Evolutionary conservation across 2,888 invertebrate genomes (phyloP).

Genomic region (Abrostola tripartita): DNA sequence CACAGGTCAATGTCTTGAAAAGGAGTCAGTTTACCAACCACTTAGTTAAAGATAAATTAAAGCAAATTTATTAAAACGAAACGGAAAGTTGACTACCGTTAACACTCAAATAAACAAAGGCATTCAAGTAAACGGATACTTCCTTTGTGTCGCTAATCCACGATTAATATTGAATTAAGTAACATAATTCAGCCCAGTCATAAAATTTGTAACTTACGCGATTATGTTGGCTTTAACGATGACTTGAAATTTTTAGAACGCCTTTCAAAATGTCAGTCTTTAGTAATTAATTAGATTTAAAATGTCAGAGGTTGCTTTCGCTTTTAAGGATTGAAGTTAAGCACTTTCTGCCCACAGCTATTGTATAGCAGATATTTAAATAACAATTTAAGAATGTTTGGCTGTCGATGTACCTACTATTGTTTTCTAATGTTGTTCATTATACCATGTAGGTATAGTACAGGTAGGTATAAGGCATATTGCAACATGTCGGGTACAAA

Average conservation of each 20-base stretch:
- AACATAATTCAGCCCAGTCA: neutral
- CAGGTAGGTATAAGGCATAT: too few species aligned
- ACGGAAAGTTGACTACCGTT: neutral
- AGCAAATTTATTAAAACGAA: too few species aligned
- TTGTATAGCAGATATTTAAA: too few species aligned
- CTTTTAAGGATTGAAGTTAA: neutral
- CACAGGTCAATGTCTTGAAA: too few species aligned
- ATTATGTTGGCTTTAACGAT: slow-evolving; percentile 1
- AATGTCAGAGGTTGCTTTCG: neutral
- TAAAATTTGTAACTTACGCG: neutral
- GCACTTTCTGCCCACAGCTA: neutral
- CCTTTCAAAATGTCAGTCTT: neutral
- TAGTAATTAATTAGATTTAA: neutral
- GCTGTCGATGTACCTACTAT: too few species aligned
- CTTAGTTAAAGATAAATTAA: too few species aligned
- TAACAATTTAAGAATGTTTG: too few species aligned
- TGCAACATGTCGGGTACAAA: too few species aligned
- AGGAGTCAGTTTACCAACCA: too few species aligned
- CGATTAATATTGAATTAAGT: slow-evolving; percentile 4
- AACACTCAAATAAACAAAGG: slow-evolving; percentile 1
- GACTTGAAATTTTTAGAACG: neutral
- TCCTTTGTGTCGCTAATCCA: slow-evolving; percentile 1
- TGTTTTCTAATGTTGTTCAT: too few species aligned
- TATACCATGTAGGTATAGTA: too few species aligned
- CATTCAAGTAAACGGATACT: neutral